Base-by-base conservation (phyloP, 2,113 vertebrate genomes). In the Sardina pilchardus region DNA sequence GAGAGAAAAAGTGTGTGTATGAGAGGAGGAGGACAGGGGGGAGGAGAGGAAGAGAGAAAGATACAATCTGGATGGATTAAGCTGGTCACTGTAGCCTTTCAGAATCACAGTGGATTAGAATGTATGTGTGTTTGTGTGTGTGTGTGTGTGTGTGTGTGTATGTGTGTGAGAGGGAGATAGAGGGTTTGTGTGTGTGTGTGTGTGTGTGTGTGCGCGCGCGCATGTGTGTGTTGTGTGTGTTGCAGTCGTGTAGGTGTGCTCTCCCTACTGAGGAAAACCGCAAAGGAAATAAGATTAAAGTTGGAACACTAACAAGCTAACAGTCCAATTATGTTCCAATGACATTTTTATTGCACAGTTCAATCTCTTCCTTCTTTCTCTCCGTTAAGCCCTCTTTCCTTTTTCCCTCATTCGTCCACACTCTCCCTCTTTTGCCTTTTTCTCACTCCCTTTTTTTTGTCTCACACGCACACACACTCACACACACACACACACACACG, bases 181-280 rank as follows among this genome's bases (percentile, higher is more conserved):
- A 21, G 17, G 16, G 17, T 56, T 8, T 67, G 59, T 67, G 59
- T 26, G n/a, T 67, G 59, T 63, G 59, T 67, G 24, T 26, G 59
- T 26, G n/a, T 26, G 24, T 8, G 63, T 71, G 63, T 71, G n/a
- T 67, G 59, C n/a, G 59, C 26, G 24, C 7, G 59, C 7, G n/a
- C 7, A 2, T 8, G 63, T 71, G 63, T 71, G 63, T 34, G 48
- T 50, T 50, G 48, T 50, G 48, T 50, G 48, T 50, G 48, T 26
- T 30, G 48, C 47, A 63, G 59, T 45, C 6, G 24, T 83, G 36
- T 50, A 86, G 82, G 17, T 85, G 84, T 82, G 81, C 86, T 83
- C 53, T n/a, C 47, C 36, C 50, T 81, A 44, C 71, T 30, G 26
- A 7, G 16, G 71, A 26, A 26, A 34, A 71, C 8, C 0, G 63